Base-by-base conservation (phyloP, 2,888 invertebrate species). In the Tenthredo distinguenda region DNA sequence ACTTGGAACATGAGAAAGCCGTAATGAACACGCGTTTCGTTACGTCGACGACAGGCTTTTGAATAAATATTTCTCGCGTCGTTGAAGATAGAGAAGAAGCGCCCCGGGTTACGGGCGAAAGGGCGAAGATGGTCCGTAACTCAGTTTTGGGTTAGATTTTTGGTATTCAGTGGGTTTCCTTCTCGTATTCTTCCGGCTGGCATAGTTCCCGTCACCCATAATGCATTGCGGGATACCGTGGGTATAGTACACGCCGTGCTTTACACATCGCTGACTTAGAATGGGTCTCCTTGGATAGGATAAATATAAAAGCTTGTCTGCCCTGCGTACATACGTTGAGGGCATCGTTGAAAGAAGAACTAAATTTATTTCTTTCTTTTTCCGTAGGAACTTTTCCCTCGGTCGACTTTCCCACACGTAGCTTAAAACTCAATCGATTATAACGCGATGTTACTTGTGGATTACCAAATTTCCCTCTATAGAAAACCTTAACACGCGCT, bases 101-200 rank as follows among this genome's bases (percentile, higher is more conserved):
- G 43, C 43, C 21, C 9, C 12, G 47, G 47, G 47, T 55, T 55
- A 55, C 50, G 77, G 31, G 12, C 18, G 21, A 55, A 77, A 26
- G 62, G 62, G 21, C 34, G 37, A 40, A 40, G n/a, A 65, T 81
- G 62, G 37, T 65, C 68, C 47, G 83, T 83, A 83, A 83, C 47
- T 68, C 83, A 71, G 68, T 83, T 83, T 83, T 83, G 37, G 83
- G 83, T 50, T 68, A 68, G 68, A 68, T 83, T 81, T 83, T 71
- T 83, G 43, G 83, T 68, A 83, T 83, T 83, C 83, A 34, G 83
- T 83, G 68, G 55, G 55, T 68, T 71, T 83, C 55, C 43, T 83
- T 83, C 83, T 83, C 65, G 62, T 81, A 68, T 83, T 83, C 47
- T 83, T 83, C 83, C 68, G 71, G 68, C 83, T 83, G 68, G 68